Evolutionary conservation across 2,797 vertebrate genomes (phyloP).

Genomic region (Sebastes baramenuke): DNA sequence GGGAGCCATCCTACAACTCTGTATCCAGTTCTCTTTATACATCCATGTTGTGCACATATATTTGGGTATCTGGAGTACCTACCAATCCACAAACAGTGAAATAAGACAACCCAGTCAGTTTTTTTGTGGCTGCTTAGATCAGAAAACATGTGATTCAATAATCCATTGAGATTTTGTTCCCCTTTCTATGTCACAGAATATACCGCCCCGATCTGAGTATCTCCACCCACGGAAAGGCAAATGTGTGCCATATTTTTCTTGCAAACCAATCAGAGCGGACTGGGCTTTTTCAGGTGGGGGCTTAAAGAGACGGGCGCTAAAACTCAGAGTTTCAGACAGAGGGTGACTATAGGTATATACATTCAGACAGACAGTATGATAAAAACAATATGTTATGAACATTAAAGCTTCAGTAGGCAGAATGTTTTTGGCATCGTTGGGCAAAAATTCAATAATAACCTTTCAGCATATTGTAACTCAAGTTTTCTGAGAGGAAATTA

Average conservation of each 20-base stretch:
- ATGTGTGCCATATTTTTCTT: not conserved
- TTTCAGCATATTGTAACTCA: no score
- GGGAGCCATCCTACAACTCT: no score
- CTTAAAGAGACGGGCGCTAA: not conserved
- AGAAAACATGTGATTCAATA: not conserved
- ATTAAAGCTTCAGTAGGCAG: not conserved
- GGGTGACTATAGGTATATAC: no score
- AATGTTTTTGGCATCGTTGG: no score
- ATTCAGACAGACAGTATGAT: not conserved
- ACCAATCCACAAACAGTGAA: not conserved
- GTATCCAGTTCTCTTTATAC: no score
- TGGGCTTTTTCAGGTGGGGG: not conserved
- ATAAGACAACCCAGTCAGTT: no score
- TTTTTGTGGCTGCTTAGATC: not conserved
- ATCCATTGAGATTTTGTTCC: not conserved
- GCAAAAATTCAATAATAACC: no score
- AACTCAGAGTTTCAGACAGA: not conserved
- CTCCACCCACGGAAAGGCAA: not conserved
- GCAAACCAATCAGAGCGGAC: not conserved
- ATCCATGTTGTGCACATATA: not conserved
- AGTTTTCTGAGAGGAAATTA: no score
- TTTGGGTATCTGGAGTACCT: not conserved
- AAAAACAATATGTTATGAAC: not conserved
- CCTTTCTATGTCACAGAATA: not conserved
- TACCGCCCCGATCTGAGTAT: not conserved